Conservation (phyloP, 2,113 vertebrate species). For the Chitala chitala region DNA sequence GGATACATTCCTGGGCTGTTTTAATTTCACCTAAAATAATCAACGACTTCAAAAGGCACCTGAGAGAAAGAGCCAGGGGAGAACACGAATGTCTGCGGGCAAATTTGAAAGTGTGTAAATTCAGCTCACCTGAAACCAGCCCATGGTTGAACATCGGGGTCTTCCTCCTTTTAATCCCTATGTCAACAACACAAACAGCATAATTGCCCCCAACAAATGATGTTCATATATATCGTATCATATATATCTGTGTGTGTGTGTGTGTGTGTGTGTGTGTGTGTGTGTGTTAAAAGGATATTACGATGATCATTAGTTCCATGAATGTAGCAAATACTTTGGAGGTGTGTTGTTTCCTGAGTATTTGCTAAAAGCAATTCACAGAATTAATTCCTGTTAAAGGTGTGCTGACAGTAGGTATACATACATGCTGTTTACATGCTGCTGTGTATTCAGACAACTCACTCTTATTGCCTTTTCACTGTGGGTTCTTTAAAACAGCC, state of each 20-base stretch:
- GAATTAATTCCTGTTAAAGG: no score
- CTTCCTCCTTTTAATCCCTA: neutral
- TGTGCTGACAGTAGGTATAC: neutral
- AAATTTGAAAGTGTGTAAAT: conserved; percentile 18
- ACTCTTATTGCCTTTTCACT: conserved; percentile 16
- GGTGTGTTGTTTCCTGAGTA: conserved; percentile 6
- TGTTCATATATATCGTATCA: no score
- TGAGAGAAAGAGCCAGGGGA: conserved; percentile 25
- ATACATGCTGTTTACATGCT: conserved; percentile 19
- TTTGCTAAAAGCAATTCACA: conserved; percentile 7
- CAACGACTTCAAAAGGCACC: conserved; percentile 37
- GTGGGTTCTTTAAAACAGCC: neutral
- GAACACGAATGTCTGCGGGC: conserved; percentile 2
- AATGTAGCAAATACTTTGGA: neutral
- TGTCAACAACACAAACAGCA: conserved; percentile 24
- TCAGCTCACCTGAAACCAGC: conserved; percentile 40
- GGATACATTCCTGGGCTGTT: conserved; percentile 60
- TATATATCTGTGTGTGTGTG: no score
- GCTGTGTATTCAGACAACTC: conserved; percentile 37
- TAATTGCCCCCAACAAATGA: no score
- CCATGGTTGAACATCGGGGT: conserved; percentile 28
- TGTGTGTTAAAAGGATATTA: no score
- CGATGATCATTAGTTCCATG: no score
- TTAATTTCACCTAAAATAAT: conserved; percentile 64
- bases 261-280: no score